phyloP scores from a whole-genome alignment of 2,888 invertebrate species.

The Spatulosminthurus flaviceps region DNA sequence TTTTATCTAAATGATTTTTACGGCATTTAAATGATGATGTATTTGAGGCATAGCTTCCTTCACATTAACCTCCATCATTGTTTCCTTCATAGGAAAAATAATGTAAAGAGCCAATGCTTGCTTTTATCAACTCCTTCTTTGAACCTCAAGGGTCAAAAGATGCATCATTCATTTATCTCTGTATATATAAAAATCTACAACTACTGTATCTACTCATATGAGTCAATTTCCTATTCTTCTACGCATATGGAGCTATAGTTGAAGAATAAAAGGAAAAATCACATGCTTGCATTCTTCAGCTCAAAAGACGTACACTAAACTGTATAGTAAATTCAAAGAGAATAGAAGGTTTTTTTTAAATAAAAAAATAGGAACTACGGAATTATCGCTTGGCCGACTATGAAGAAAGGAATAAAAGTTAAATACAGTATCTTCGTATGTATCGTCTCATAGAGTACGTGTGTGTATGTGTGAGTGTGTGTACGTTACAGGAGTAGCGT shows the following conservation, averaged over 20 bases:
- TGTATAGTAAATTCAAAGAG: constrained; percentile 18
- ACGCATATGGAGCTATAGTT: neutral
- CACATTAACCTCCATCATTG: too few relatives aligned
- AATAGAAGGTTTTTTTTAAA: too few relatives aligned
- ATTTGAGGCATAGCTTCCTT: too few relatives aligned
- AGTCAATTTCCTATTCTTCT: neutral
- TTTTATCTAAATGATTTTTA: constrained; percentile 4
- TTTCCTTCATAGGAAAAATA: too few relatives aligned
- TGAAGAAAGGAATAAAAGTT: constrained; percentile 37
- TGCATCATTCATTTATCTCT: neutral
- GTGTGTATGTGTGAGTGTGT: neutral
- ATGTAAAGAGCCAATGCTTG: too few relatives aligned
- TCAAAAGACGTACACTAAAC: neutral
- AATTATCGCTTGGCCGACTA: constrained; percentile 39
- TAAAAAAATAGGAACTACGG: constrained; percentile 41
- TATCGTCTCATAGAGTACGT: neutral
- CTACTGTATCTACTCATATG: too few relatives aligned
- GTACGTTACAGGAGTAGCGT: neutral
- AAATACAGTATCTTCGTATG: constrained; percentile 30
- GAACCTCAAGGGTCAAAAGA: constrained; percentile 40
- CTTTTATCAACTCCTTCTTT: too few relatives aligned
- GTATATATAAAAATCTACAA: neutral
- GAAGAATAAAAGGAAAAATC: neutral
- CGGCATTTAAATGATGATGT: too few relatives aligned
- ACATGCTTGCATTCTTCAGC: neutral